These are phyloP conservation scores for Rhopalosiphum nymphaeae DNA, from an alignment of 2,888 invertebrate species.

Conservation along the genomic window DNA sequence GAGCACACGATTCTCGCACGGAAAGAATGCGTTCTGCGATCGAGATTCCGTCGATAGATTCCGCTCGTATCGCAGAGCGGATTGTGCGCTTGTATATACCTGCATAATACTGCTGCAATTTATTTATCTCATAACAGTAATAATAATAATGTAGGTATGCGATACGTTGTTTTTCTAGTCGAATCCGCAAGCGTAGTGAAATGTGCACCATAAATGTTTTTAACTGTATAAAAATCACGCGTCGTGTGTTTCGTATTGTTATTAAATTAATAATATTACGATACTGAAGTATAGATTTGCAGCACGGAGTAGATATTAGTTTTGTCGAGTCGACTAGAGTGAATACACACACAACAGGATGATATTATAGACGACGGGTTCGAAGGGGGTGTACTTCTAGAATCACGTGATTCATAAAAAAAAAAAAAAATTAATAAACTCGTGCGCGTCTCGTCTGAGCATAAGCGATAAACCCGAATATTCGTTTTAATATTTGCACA, in stretches of 20 bases:
- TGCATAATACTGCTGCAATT: neutral
- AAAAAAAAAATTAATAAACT: no score
- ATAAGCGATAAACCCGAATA: no score
- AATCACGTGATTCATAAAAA: no score
- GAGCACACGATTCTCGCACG: neutral
- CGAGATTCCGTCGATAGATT: slow-evolving; percentile 22
- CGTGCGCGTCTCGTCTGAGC: no score
- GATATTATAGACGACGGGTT: no score
- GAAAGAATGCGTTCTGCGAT: neutral
- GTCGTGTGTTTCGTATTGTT: neutral
- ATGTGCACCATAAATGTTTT: neutral
- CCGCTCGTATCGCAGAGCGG: neutral
- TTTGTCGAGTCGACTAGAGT: no score
- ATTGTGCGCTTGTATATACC: neutral
- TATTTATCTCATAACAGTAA: neutral
- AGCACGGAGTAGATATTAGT: no score
- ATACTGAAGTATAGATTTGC: no score
- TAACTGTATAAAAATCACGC: neutral
- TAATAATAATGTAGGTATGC: neutral
- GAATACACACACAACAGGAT: no score
- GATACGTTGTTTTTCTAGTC: neutral
- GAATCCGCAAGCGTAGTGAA: neutral
- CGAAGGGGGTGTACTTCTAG: no score
- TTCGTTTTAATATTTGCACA: no score
- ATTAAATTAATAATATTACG: no score